Evolutionary conservation across 2,113 vertebrate species (phyloP), one percentile per base, ranked within the genome.

Genomic region (Urocitellus parryii): DNA sequence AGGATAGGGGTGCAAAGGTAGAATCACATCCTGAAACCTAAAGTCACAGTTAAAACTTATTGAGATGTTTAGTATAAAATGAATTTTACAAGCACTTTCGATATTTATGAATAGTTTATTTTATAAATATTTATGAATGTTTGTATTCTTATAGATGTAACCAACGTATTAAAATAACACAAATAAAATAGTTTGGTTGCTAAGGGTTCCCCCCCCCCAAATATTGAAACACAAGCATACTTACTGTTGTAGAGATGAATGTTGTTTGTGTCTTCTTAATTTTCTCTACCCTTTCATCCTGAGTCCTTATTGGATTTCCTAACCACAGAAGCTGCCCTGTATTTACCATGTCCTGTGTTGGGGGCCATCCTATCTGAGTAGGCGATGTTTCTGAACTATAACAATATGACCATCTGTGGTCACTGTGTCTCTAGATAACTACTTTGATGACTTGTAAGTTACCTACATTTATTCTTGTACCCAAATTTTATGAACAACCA

Each of bases 41-140:
- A 92, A 94, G 65, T 80, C n/a, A 85, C 18, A 58, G 58, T 76
- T 88, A 95, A 81, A 94, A 81, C 4, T 70, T 42, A 53, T 51
- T 16, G 56, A 88, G 63, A 61, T 78, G 3, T 65, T 79, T 27
- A 85, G 25, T 85, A 65, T 61, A 70, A 87, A 91, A 63, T 65
- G 16, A 85, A 80, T 61, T 83, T 67, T 68, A 82, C 63, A 72
- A 67, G 67, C n/a, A 82, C 79, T 90, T 56, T 45, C 73, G 74
- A 48, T 88, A 83, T 89, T 79, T 91, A 22, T 85, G 73, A 29
- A 67, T 88, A 34, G 61, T 88, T 88, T 76, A 45, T 16, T 48
- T 63, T 58, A 34, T 63, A 73, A 61, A 51, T 83, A 81, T 86
- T 76, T 86, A 27, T 86, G 68, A 20, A 76, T 74, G 20, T 61